phyloP scores from a whole-genome alignment of 2,888 invertebrate species.

The Nineta flava region DNA sequence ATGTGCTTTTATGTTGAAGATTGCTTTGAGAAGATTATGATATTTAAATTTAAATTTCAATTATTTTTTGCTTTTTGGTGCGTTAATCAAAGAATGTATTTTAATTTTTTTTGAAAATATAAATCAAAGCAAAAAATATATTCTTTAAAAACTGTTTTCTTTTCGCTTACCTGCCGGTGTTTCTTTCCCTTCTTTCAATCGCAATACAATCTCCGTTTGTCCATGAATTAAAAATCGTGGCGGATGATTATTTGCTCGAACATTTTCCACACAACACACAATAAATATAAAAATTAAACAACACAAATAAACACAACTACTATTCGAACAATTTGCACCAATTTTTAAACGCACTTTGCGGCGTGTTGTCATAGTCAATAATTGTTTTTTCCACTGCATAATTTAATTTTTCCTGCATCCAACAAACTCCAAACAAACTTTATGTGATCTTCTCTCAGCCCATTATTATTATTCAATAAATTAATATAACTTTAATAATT shows the following conservation, averaged over 20 bases:
- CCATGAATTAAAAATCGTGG: constrained; percentile 79
- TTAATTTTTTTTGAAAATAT: too few relatives aligned
- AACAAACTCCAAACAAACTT: too few relatives aligned
- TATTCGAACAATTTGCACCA: constrained; percentile 7
- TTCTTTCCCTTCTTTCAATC: constrained; percentile 74
- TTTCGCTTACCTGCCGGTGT: constrained; percentile 63
- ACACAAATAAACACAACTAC: not conserved
- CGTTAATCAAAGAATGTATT: too few relatives aligned
- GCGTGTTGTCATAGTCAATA: constrained; percentile 7
- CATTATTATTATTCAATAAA: too few relatives aligned
- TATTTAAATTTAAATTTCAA: too few relatives aligned
- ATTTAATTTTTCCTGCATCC: not conserved
- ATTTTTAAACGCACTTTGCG: constrained; percentile 11
- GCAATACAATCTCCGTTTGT: constrained; percentile 79
- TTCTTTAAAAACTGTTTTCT: too few relatives aligned
- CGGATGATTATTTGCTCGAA: constrained; percentile 42
- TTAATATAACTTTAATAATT: not conserved
- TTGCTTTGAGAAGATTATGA: not conserved
- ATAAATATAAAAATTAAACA: not conserved
- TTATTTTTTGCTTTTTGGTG: too few relatives aligned
- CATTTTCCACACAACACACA: constrained; percentile 12
- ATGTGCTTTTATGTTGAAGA: too few relatives aligned
- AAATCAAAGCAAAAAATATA: too few relatives aligned
- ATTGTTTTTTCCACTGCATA: constrained; percentile 13
- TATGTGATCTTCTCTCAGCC: too few relatives aligned